Percentiles rank a stretch among this genome's conserved stretches.
Conservation (phyloP, 1,140 invertebrate genomes). For the Cyclina sinensis region DNA sequence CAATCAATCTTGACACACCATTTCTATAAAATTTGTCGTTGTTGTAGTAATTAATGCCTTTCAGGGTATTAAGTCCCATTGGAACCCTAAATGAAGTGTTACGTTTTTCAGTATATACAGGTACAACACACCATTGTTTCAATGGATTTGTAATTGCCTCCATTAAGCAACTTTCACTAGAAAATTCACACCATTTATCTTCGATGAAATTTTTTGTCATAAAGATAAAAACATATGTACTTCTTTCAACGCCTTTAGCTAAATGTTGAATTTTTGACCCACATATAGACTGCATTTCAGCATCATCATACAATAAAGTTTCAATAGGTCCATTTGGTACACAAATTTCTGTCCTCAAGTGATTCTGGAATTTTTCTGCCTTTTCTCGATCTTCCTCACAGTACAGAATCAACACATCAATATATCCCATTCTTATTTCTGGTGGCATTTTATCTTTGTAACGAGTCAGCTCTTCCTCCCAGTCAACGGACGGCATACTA, state of each 20-base stretch:
- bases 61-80: conserved; percentile 75
- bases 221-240: conserved; percentile 76
- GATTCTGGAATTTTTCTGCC: conserved; percentile 62
- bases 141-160: conserved; percentile 73
- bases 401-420: conserved; percentile 76
- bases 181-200: conserved; percentile 73
- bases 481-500: conserved; percentile 24
- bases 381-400: conserved; percentile 66
- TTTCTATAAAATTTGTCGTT: conserved; percentile 73
- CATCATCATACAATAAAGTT: conserved; percentile 70
- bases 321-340: conserved; percentile 46
- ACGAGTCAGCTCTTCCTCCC: conserved; percentile 42
- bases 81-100: conserved; percentile 75
- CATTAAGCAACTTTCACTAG: conserved; percentile 76
- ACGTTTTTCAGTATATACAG: conserved; percentile 72
- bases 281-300: conserved; percentile 60
- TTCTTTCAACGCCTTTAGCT: conserved; percentile 66
- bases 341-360: conserved; percentile 69
- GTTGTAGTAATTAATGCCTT: conserved; percentile 76
- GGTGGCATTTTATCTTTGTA: conserved; percentile 60
- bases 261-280: conserved; percentile 66
- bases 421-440: conserved; percentile 64
- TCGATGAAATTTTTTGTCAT: conserved; percentile 73
- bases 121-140: conserved; percentile 78
- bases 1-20: conserved; percentile 65